These are phyloP conservation scores for Diorhabda sublineata DNA, from an alignment of 1,140 invertebrate species.

Conservation along the genomic window DNA sequence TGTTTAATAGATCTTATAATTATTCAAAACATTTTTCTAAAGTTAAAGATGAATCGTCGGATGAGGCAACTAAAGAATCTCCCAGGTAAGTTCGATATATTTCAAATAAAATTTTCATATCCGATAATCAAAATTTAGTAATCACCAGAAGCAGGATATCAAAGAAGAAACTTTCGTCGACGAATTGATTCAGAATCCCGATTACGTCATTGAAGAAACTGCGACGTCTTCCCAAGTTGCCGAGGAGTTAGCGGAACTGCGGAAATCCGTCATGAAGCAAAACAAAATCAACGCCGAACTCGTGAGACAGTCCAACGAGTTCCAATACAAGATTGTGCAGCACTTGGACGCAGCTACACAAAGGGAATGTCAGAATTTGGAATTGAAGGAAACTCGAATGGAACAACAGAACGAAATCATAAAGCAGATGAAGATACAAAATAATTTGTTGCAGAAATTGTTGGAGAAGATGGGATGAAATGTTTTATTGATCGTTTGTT, in stretches of 20 bases:
- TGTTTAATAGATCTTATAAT: neutral
- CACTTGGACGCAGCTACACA: conserved; percentile 1
- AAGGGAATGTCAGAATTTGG: conserved; percentile 4
- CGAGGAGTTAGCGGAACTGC: conserved; percentile 10
- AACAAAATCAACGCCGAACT: conserved; percentile 6
- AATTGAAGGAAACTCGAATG: conserved; percentile 12
- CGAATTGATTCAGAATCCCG: neutral
- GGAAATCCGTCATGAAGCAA: conserved; percentile 1
- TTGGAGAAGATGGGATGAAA: conserved; percentile 6
- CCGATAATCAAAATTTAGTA: too few relatives aligned
- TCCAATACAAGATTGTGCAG: conserved; percentile 10
- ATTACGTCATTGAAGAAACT: conserved; percentile 5
- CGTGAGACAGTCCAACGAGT: conserved; percentile 9
- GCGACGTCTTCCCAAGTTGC: neutral
- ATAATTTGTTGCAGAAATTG: conserved; percentile 15
- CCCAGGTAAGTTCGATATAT: conserved; percentile 4
- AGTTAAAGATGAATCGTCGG: neutral
- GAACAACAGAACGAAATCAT: conserved; percentile 17
- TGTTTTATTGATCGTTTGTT: too few relatives aligned
- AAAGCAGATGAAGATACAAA: conserved; percentile 19
- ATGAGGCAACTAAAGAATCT: neutral
- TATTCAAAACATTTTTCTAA: neutral
- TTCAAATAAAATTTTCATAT: too few relatives aligned
- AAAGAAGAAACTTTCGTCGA: neutral
- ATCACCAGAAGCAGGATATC: too few relatives aligned